Base-by-base conservation (phyloP, 2,113 vertebrate genomes). In the Eulacestoma nigropectus region DNA sequence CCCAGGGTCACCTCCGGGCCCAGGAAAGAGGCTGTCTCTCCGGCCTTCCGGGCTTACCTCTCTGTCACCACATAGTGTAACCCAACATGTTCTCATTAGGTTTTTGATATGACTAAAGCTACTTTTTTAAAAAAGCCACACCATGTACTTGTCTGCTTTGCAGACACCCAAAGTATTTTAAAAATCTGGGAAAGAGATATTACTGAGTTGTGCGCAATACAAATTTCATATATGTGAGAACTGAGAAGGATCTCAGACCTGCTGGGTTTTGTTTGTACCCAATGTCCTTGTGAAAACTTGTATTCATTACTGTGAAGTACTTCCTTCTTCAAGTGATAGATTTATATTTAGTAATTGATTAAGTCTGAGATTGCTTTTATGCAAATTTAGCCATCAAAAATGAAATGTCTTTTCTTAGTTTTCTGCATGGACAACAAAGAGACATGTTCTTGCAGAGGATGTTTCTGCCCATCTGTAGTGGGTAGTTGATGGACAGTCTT, bases 331-430 rank as follows among this genome's bases (percentile, higher is more conserved):
- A 67, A 67, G 56, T 69, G 67, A 89, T 84, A 94, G 70, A 83
- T 93, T 91, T 87, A 89, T 89, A 76, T 77, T 76, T 95, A 94
- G 88, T 69, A 92, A 94, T 80, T 96, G 70, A 91, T 96, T 83
- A 95, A 95, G 32, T 53, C 75, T 79, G 88, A 94, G 92, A 96
- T 92, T 93, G 63, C 88, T 97, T 97, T 95, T 96, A 95, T 86
- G 75, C 55, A 95, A 95, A 96, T 95, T 63, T 90, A n/a, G 8
- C 14, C 32, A 70, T 88, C 85, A 86, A 42, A 85, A 74, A 42
- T 55, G 25, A 77, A 90, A 74, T 46, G 21, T 16, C 70, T 84
- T 82, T 47, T 81, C 62, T 85, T 60, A 41, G 67, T n/a, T 90
- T 93, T 94, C 79, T 92, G 23, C 50, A 14, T 50, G 77, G 70